These are phyloP conservation scores for Spea bombifrons DNA, from an alignment of 2,113 vertebrate genomes.

Conservation along the genomic window DNA sequence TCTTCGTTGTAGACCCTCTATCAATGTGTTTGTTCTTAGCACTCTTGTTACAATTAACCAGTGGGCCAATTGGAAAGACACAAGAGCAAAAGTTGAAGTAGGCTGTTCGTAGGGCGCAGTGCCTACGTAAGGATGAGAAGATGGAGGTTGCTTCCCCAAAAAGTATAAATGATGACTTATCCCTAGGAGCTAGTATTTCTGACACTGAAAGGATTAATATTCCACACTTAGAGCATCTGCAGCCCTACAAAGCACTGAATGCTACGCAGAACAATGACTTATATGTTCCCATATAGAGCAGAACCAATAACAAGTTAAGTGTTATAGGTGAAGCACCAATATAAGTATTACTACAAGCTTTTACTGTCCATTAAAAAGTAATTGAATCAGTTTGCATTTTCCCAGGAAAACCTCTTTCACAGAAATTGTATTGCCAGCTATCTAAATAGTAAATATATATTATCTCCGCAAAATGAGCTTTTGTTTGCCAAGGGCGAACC, in stretches of 20 bases:
- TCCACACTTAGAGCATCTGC: neutral
- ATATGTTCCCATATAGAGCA: conserved; percentile 38
- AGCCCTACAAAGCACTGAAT: conserved; percentile 24
- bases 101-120: no score
- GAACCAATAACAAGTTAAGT: conserved; percentile 42
- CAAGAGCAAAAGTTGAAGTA: no score
- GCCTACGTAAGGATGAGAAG: no score
- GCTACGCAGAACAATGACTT: conserved; percentile 41
- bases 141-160: no score
- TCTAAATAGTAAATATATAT: conserved; percentile 84
- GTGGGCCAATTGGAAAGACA: no score
- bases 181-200: no score
- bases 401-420: conserved; percentile 75
- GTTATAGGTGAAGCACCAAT: conserved; percentile 53
- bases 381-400: conserved; percentile 81
- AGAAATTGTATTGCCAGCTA: conserved; percentile 76
- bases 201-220: neutral
- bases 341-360: conserved; percentile 67
- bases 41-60: no score
- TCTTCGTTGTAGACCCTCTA: no score
- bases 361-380: conserved; percentile 84
- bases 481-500: conserved; percentile 75
- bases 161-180: no score
- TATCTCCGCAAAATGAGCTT: conserved; percentile 74
- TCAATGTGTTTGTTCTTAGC: no score